phyloP scores from a whole-genome alignment of 35 echinoderm and acorn worm species.

The Acanthaster planci region DNA sequence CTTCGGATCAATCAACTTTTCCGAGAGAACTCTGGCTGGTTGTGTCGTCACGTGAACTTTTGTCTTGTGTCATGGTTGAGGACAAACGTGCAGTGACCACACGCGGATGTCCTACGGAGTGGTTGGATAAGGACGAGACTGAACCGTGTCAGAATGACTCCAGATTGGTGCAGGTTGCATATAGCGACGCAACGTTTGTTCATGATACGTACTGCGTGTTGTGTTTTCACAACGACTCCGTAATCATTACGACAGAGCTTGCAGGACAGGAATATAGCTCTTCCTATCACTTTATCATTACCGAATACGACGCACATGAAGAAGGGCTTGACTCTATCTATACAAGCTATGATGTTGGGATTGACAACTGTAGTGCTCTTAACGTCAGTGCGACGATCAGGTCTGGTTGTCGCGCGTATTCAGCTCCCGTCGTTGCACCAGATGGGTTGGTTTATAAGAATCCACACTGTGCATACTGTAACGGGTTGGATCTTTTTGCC shows the following conservation, averaged over 20 bases:
- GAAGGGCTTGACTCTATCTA: too few species aligned
- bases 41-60: background rate
- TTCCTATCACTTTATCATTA: too few species aligned
- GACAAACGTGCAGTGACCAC: background rate
- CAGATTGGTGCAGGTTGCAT: background rate
- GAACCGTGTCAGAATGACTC: background rate
- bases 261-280: background rate
- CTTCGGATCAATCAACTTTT: background rate
- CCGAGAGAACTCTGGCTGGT: background rate
- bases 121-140: background rate
- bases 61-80: background rate
- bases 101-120: background rate
- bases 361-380: background rate
- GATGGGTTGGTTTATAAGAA: constrained; percentile 3
- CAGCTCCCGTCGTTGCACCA: background rate
- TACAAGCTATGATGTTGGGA: background rate
- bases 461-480: constrained; percentile 31
- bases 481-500: background rate
- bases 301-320: too few species aligned
- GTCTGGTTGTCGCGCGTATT: constrained; percentile 7
- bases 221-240: background rate
- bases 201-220: background rate
- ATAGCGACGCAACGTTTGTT: background rate
- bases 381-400: background rate
- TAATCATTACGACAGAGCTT: background rate